Evolutionary conservation across 2,113 vertebrate genomes (phyloP).

Genomic region (Myotis lucifugus): DNA sequence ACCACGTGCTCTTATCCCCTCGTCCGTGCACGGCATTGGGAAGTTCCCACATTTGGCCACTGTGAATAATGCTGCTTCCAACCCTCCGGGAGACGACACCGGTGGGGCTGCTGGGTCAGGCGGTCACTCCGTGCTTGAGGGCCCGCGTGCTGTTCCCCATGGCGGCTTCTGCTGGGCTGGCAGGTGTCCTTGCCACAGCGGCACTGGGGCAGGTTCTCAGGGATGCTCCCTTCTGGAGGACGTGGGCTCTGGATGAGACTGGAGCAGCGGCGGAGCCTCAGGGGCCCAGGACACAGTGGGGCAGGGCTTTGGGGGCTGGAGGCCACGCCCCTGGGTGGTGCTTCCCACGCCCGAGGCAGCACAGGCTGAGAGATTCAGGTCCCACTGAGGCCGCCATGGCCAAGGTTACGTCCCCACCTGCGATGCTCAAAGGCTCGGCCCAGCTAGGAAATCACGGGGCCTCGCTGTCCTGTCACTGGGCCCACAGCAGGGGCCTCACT

Average conservation of each 20-base stretch:
- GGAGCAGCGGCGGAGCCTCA: neutral
- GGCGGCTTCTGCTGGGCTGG: neutral
- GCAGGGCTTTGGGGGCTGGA: neutral
- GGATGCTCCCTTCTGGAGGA: neutral
- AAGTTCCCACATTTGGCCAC: accelerated
- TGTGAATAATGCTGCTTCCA: neutral
- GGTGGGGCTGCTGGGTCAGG: neutral
- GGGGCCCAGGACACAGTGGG: neutral
- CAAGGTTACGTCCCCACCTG: neutral
- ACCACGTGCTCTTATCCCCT: too few relatives aligned
- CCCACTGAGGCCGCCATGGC: neutral
- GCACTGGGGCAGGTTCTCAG: neutral
- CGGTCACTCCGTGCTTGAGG: neutral
- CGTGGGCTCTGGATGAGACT: neutral
- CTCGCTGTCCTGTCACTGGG: neutral
- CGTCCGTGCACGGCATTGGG: neutral
- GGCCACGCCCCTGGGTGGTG: neutral
- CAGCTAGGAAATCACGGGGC: neutral
- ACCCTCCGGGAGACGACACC: accelerated
- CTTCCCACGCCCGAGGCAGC: neutral
- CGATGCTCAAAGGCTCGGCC: neutral
- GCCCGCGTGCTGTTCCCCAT: too few relatives aligned
- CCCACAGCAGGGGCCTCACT: neutral
- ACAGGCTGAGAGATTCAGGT: neutral
- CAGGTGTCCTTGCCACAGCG: accelerated